Evolutionary conservation across 2,888 invertebrate species (phyloP), one percentile per base, ranked within the genome.

Genomic region (Hypomecis punctinalis): DNA sequence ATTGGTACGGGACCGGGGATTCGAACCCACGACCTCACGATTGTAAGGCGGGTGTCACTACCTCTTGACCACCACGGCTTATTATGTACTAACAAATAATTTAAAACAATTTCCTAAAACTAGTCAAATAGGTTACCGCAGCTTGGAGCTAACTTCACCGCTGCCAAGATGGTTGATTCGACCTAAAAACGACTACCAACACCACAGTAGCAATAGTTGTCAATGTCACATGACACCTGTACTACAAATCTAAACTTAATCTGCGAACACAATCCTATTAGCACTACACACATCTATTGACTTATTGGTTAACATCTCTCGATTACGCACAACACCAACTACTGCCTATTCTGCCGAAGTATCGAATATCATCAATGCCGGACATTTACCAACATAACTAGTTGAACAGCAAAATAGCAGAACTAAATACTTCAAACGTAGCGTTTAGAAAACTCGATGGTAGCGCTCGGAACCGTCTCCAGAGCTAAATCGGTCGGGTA

Each of bases 271-370:
- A 52, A 53, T 47, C 35, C 40, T 48, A 47, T 58, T 53, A 45
- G 48, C 42, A 56, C 45, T 10, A n/a, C 45, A 35, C 46, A 46
- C 13, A 5, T 48, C 9, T 63, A 48, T 58, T 58, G 56, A 57
- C 47, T 57, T 6, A 42, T 46, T 36, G 9, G 53, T 63, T 57
- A 63, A 42, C 63, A 42, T 57, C 52, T 49, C 40, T 57, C 40
- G 62, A 57, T 63, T 45, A 39, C 37, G 51, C 39, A 23, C 11
- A 9, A 33, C 0, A 7, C 9, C 5, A 2, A 13, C 8, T 46
- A 13, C 11, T 23, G 23, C 23, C 23, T 46, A 46, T 46, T 23
- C 46, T 46, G 7, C 5, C 33, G 37, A 39, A 47, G 48, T 62
- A 53, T 60, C 54, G 51, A 45, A 55, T 59, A 54, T 58, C 53